Evolutionary conservation across 2,888 invertebrate species (phyloP).

Genomic region (Ellobium chinense): DNA sequence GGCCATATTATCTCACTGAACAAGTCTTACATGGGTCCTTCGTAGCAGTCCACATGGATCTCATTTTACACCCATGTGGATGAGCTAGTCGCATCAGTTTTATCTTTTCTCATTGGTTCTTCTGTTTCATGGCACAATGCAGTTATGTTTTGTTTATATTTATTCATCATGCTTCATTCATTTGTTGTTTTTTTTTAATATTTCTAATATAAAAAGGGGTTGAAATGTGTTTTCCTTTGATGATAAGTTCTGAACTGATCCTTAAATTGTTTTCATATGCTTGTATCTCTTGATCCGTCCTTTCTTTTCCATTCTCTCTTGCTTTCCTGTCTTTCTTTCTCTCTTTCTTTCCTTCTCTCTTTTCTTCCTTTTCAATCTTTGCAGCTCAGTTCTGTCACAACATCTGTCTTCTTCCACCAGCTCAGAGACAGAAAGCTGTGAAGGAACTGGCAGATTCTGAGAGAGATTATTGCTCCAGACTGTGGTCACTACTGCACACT

Average conservation of each 20-base stretch:
- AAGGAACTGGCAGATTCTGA: constrained; percentile 79
- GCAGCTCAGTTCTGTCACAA: not conserved
- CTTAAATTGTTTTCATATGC: not conserved
- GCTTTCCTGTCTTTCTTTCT: not conserved
- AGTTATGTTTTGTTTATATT: not conserved
- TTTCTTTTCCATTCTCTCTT: not conserved
- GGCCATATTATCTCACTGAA: no score
- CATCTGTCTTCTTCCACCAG: constrained; percentile 44
- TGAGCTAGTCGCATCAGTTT: no score
- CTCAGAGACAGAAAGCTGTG: constrained; percentile 64
- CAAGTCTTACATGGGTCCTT: no score
- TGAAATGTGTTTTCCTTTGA: not conserved
- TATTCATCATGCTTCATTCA: not conserved
- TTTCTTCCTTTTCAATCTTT: not conserved
- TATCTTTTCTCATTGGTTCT: not conserved
- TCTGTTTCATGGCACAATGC: no score
- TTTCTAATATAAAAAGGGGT: not conserved
- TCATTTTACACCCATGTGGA: no score
- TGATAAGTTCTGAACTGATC: not conserved
- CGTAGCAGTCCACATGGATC: no score
- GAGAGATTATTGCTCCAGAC: constrained; percentile 79
- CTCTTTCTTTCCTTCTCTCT: not conserved
- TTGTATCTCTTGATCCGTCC: not conserved
- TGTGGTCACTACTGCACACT: constrained; percentile 79
- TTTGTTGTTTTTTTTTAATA: not conserved